Base-by-base conservation (phyloP, 2,113 vertebrate genomes). In the Syrmaticus mikado region DNA sequence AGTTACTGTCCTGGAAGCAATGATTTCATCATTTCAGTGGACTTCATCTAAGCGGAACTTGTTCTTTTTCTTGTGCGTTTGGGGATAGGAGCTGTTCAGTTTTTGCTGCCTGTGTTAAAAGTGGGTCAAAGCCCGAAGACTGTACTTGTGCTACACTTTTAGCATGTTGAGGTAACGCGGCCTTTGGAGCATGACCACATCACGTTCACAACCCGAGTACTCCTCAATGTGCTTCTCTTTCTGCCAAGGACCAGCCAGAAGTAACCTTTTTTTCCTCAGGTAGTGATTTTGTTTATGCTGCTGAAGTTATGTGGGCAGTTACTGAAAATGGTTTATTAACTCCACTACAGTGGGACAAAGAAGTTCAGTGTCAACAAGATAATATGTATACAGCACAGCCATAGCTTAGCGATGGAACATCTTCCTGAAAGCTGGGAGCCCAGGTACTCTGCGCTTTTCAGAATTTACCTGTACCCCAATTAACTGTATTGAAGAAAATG, bases 91-190 rank as follows among this genome's bases (percentile, higher is more conserved):
- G 30, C 13, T 19, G 22, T 30, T 87, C 20, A 18, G 2, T 27
- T 72, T 87, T 74, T 86, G 27, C 38, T 45, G 3, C 43, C 61
- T 71, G 4, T 83, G 18, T 66, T 86, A 75, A 64, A 83, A 92
- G n/a, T 57, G 16, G 15, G 28, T 60, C 64, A 60, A 72, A 92
- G 21, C 18, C 52, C 36, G 55, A 90, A 75, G 46, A 30, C 11
- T 3, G 19, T 17, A 90, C 27, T n/a, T 34, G 5, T 9, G 4
- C 25, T 71, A 15, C 41, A 10, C 18, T 1, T 20, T 70, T 61
- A 70, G 45, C 14, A 4, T 1, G 0, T 76, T 6, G 3, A 11
- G 25, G 10, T 65, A 18, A 25, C 3, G 11, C n/a, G 40, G 25
- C 14, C 19, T 93, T 45, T 76, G 27, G 65, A 76, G 90, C 0